Conservation (phyloP, 1,140 invertebrate species). For the Saccostrea glomerata region DNA sequence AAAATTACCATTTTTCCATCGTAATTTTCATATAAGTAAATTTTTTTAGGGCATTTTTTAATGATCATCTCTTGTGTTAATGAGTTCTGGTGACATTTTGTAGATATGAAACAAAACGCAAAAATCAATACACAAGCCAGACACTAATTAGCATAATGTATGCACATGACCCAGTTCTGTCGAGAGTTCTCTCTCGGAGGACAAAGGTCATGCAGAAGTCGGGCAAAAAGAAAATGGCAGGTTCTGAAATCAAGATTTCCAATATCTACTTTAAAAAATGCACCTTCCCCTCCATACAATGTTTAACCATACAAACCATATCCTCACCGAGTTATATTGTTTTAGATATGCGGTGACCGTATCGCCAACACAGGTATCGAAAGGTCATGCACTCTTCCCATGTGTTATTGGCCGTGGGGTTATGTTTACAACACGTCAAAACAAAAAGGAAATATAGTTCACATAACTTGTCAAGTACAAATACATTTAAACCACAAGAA, state of each 20-base stretch:
- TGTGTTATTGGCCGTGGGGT: conserved; percentile 65
- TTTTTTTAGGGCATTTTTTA: too few species aligned
- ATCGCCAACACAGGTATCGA: conserved; percentile 64
- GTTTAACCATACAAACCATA: background rate
- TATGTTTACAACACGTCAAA: conserved; percentile 68
- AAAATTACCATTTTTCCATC: too few species aligned
- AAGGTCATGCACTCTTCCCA: conserved; percentile 74
- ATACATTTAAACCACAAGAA: background rate
- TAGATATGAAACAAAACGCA: background rate
- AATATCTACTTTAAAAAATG: background rate
- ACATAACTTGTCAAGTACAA: too few species aligned
- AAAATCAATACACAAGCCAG: conserved; percentile 47
- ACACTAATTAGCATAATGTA: conserved; percentile 76
- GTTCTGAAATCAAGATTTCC: background rate
- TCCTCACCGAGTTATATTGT: background rate
- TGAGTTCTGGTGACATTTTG: background rate
- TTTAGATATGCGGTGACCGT: conserved; percentile 58
- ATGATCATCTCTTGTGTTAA: too few species aligned
- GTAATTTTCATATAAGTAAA: too few species aligned
- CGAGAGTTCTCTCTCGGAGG: conserved; percentile 69
- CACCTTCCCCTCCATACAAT: background rate
- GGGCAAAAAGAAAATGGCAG: conserved; percentile 11
- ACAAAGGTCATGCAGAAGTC: conserved; percentile 69
- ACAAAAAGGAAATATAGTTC: conserved; percentile 3
- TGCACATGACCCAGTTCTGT: conserved; percentile 71